phyloP scores from a whole-genome alignment of 2,797 vertebrate species.

The Darevskia nairensis region DNA sequence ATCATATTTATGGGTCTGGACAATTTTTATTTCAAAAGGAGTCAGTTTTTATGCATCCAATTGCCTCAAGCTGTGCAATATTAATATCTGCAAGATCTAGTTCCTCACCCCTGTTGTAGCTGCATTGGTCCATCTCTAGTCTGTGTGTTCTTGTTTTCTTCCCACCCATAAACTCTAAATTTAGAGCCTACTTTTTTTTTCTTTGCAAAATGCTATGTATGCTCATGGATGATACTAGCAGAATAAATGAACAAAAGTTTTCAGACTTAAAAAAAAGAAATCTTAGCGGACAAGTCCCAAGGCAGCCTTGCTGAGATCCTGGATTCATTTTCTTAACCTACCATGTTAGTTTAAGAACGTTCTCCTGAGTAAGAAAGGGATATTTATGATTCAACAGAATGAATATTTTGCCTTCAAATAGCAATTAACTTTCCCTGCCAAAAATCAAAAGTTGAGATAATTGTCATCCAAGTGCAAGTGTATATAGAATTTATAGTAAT shows the following conservation, averaged over 20 bases:
- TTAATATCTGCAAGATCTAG: too few relatives aligned
- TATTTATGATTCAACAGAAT: conserved; percentile 69
- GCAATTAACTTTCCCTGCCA: conserved; percentile 65
- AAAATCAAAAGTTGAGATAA: conserved; percentile 61
- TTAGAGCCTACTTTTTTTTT: background rate
- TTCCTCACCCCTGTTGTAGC: background rate
- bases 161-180: too few relatives aligned
- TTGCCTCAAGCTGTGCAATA: too few relatives aligned
- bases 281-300: conserved; percentile 44
- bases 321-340: conserved; percentile 59
- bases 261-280: background rate
- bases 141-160: background rate
- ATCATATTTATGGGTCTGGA: too few relatives aligned
- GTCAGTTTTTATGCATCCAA: too few relatives aligned
- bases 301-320: conserved; percentile 49
- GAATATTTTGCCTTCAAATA: conserved; percentile 67
- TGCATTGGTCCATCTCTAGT: background rate
- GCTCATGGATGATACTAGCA: background rate
- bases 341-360: conserved; percentile 51
- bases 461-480: conserved; percentile 65
- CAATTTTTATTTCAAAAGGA: too few relatives aligned
- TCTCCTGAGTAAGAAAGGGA: conserved; percentile 62
- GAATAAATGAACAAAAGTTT: background rate
- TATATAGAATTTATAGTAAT: conserved; percentile 55
- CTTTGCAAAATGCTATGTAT: background rate